Evolutionary conservation across 2,113 vertebrate genomes (phyloP), one percentile per base, ranked within the genome.

Genomic region (Hoplias malabaricus): DNA sequence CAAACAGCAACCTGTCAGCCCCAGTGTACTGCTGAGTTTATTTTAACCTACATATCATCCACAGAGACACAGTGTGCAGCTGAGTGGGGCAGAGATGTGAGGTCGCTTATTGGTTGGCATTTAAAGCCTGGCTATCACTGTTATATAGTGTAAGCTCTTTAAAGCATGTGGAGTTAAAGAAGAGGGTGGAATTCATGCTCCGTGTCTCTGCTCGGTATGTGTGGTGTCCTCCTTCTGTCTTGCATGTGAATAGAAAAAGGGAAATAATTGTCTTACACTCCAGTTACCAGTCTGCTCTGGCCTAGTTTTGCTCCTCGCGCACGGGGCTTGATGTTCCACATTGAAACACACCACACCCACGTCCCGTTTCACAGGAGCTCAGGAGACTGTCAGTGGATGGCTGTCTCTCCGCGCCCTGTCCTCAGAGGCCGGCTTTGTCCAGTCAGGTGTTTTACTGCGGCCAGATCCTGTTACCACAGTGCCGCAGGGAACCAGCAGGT

Each of bases 341-440:
- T 27, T 62, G n/a, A n/a, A n/a, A n/a, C n/a, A n/a, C n/a, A n/a
- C 42, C 78, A 36, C 38, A 75, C 36, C 61, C 42, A 59, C n/a
- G 40, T 48, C 54, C 23, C 36, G 21, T 31, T 31, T 61, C 56
- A 7, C 5, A 19, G 1, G 14, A 31, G 25, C 1, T 14, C 56
- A 31, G 56, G 10, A 14, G 31, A 27, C 25, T 59, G 27, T 4
- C 25, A 29, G 56, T 5, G 29, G 29, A 2, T 59, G 56, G n/a
- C 65, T 29, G 65, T 27, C 46, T 63, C 67, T 62, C 42, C 11
- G 9, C 36, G 16, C n/a, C 67, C 48, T 36, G 2, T 67, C 19
- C 16, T 80, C 77, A 80, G 73, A 69, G 73, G 63, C 54, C 16
- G 40, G 23, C 78, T 73, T 80, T 83, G 82, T 83, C 54, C 63